Conservation (phyloP, 1,140 invertebrate species). For the Melitaea cinxia region DNA sequence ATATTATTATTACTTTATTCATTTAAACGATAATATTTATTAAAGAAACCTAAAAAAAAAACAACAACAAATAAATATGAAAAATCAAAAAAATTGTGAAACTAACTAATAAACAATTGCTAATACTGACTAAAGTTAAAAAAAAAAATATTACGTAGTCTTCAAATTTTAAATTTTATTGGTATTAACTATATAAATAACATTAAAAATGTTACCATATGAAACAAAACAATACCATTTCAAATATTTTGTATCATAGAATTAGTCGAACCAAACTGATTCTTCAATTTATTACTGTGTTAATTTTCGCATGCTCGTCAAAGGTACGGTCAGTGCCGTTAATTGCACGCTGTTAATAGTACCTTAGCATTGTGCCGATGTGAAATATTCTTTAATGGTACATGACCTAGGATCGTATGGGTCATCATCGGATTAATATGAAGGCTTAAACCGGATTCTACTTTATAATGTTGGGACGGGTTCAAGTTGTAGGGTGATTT, state of each 20-base stretch:
- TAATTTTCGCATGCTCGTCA: constrained; percentile 31
- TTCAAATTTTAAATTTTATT: no score
- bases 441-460: not conserved
- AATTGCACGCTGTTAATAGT: constrained; percentile 38
- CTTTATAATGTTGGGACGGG: not conserved
- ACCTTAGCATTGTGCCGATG: constrained; percentile 29
- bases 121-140: no score
- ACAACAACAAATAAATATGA: no score
- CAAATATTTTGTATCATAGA: not conserved
- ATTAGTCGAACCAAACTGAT: constrained; percentile 13
- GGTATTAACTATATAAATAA: not conserved
- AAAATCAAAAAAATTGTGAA: no score
- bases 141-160: no score
- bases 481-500: not conserved
- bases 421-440: constrained; percentile 32
- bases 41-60: no score
- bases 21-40: no score
- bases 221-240: not conserved
- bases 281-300: constrained; percentile 24
- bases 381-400: constrained; percentile 29
- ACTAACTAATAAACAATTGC: no score
- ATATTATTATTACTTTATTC: no score
- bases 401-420: constrained; percentile 21
- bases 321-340: constrained; percentile 24
- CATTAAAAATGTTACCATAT: not conserved